Conservation (phyloP, 2,113 vertebrate species). For the Rhegmatorhina hoffmannsi region DNA sequence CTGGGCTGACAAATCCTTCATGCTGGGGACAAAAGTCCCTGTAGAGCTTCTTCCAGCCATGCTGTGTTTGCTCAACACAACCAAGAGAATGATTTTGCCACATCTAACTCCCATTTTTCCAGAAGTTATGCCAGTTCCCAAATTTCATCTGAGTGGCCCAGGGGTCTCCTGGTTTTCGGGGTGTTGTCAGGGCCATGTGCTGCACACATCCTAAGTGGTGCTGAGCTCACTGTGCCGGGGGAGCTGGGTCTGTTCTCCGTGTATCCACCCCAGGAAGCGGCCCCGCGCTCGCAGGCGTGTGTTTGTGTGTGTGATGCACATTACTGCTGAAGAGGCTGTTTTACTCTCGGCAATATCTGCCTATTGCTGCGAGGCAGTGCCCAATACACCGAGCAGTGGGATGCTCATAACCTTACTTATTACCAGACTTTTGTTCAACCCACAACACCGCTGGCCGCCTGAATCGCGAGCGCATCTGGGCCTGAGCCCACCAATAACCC, state of each 20-base stretch:
- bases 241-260: accelerated
- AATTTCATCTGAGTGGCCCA: no score
- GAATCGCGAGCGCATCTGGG: not conserved
- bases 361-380: not conserved
- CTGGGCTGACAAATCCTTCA: not conserved
- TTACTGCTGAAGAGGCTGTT: not conserved
- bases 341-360: not conserved
- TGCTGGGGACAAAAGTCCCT: not conserved
- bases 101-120: not conserved
- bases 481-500: not conserved
- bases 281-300: accelerated
- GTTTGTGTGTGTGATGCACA: not conserved
- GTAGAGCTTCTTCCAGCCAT: not conserved
- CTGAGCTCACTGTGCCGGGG: accelerated
- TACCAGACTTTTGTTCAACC: not conserved
- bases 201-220: accelerated
- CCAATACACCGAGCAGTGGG: not conserved
- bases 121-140: not conserved
- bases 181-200: not conserved
- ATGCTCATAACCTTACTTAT: not conserved
- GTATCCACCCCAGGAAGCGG: accelerated
- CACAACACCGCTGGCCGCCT: not conserved
- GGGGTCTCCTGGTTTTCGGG: not conserved
- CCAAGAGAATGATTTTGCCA: not conserved
- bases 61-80: not conserved